Base-by-base conservation (phyloP, 1,140 invertebrate species). In the Drosophila melanica region DNA sequence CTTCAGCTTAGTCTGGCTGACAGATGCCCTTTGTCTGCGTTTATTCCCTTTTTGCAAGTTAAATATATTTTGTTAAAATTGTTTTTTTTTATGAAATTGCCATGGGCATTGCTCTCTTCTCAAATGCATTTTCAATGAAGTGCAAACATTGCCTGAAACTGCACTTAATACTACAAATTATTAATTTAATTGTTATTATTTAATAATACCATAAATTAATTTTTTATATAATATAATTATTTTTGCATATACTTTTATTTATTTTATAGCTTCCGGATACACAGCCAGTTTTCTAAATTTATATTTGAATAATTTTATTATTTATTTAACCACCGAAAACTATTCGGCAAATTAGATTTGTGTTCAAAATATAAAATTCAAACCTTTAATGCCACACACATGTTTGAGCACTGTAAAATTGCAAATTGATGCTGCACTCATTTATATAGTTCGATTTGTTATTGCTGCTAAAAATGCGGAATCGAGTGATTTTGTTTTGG, bases 21-120 rank as follows among this genome's bases (percentile, higher is more conserved):
- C 12, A 41, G 64, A 68, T 68, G 41, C 57, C 27, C 55, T 68
- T 73, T 73, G 48, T 27, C 16, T 14, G 14, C 10, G 23, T 4
- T 11, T 41, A 18, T 35, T 14, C 23, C 23, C 18, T 18, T n/a
- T 14, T 53, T 12, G 14, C 51, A 12, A 35, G 9, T 35, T 9
- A 9, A 35, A 35, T 37, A 37, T 35, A 37, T 14, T 14, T 14
- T 23, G 27, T 3, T 3, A 14, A 50, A 48, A 14, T 18, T 20
- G 14, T 18, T 35, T 54, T n/a, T n/a, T 53, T 54, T 11, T 47
- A 27, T 30, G 11, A 30, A 48, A 50, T 50, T 30, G 23, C n/a
- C 35, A 12, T 18, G 10, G 3, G 14, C n/a, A 42, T 23, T 41
- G 30, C 27, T 51, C 14, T 35, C 30, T 53, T 53, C 4, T 16